Conservation (phyloP, 2,888 invertebrate species). For the Gastrophysa polygoni region DNA sequence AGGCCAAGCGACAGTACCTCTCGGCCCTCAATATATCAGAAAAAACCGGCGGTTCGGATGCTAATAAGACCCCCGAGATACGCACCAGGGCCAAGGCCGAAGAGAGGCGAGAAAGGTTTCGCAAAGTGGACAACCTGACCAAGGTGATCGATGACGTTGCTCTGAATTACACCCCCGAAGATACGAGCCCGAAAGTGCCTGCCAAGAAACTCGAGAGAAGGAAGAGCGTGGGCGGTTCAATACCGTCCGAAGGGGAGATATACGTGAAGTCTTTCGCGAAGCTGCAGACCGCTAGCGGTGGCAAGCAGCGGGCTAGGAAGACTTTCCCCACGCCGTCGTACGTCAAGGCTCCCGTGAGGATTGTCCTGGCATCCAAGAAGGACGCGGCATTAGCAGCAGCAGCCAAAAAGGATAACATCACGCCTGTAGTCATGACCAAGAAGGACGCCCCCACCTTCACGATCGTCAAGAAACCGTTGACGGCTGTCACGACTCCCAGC, state of each 20-base stretch:
- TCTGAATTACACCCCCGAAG: slow-evolving; percentile 35
- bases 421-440: neutral
- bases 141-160: slow-evolving; percentile 43
- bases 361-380: slow-evolving; percentile 1
- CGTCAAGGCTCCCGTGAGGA: slow-evolving; percentile 18
- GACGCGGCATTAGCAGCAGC: neutral
- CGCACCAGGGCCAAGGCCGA: slow-evolving; percentile 51
- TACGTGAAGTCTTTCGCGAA: slow-evolving; percentile 51
- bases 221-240: slow-evolving; percentile 6
- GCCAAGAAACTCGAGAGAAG: slow-evolving; percentile 22
- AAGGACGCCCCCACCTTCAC: neutral
- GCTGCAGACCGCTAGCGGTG: slow-evolving; percentile 31
- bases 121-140: slow-evolving; percentile 38
- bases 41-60: slow-evolving; percentile 42
- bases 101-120: slow-evolving; percentile 42
- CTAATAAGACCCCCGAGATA: slow-evolving; percentile 44
- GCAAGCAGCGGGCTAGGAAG: slow-evolving; percentile 51
- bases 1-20: slow-evolving; percentile 44
- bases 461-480: neutral
- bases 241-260: slow-evolving; percentile 43
- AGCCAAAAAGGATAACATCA: neutral
- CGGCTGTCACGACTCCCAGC: neutral
- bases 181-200: slow-evolving; percentile 25
- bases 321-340: slow-evolving; percentile 48
- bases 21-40: slow-evolving; percentile 54